Evolutionary conservation across 1,140 invertebrate genomes (phyloP), one percentile per base, ranked within the genome.

Genomic region (Mercenaria mercenaria): DNA sequence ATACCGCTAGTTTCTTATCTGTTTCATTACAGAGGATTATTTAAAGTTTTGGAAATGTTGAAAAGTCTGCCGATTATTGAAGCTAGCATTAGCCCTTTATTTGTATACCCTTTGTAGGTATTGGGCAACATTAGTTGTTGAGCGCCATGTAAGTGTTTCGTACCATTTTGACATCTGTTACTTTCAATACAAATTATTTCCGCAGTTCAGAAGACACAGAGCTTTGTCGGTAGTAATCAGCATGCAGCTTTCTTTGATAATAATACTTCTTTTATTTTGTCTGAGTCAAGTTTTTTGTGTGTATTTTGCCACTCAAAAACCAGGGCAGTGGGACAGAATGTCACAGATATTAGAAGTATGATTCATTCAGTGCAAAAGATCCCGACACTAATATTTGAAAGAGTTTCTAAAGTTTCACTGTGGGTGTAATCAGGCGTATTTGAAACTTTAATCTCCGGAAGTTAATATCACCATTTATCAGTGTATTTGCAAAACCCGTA

Each of bases 151-250:
- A 59, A 59, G 56, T n/a, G 67, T 23, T 32, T 39, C 67, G 34
- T 39, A 72, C 15, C 67, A 37, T 72, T 37, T 72, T 72, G 67
- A 72, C 67, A 72, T 72, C 32, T 72, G 67, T 15, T 72, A 15
- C 0, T 72, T 72, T 72, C 67, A 72, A 72, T 72, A 72, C 67
- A 72, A 29, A 72, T 37, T 41, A 72, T 72, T 72, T 72, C 67
- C 67, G 67, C 67, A 72, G 67, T 41, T 39, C 67, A 72, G 39
- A 72, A 72, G 67, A 72, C 13, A 15, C 13, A 3, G 67, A 39
- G 34, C 2, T 32, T 32, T 72, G 39, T 72, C 32, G 10, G 15
- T 15, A 6, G 15, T 39, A 72, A 72, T 39, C 67, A 72, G 67
- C 67, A 41, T 29, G 67, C 26, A 6, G 4, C 20, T 20, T 59